Evolutionary conservation across 1,140 invertebrate species (phyloP).

Genomic region (Wasmannia auropunctata): DNA sequence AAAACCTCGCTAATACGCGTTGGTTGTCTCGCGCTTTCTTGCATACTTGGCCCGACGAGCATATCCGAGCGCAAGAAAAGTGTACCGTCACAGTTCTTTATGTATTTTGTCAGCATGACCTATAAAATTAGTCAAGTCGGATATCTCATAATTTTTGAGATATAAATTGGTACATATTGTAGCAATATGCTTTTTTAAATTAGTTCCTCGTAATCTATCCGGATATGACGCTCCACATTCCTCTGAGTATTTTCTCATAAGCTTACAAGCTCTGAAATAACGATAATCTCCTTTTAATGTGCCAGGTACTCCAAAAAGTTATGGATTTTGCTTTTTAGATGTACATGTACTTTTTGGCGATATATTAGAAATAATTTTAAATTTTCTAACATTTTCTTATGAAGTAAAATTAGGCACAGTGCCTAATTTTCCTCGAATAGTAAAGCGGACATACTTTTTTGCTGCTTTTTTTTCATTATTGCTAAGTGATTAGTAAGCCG

Average conservation of each 20-base stretch:
- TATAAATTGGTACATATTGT: slow-evolving; percentile 9
- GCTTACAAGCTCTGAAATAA: background rate
- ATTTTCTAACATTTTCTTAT: background rate
- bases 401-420: slow-evolving; percentile 6
- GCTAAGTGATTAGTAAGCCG: background rate
- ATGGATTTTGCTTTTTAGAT: background rate
- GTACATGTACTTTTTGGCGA: background rate
- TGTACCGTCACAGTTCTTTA: no score
- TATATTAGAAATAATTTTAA: background rate
- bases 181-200: slow-evolving; percentile 15
- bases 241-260: slow-evolving; percentile 2
- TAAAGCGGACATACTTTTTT: background rate
- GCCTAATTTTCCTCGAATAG: slow-evolving; percentile 4
- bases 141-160: background rate
- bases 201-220: background rate
- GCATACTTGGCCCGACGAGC: no score
- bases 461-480: background rate
- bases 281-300: slow-evolving; percentile 7
- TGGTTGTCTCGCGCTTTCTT: no score
- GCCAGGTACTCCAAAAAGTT: background rate
- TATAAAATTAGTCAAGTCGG: slow-evolving; percentile 3
- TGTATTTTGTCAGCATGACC: slow-evolving; percentile 8
- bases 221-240: background rate
- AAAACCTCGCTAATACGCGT: no score
- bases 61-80: no score